Base-by-base conservation (phyloP, 2,797 vertebrate species). In the Limnodromus scolopaceus region DNA sequence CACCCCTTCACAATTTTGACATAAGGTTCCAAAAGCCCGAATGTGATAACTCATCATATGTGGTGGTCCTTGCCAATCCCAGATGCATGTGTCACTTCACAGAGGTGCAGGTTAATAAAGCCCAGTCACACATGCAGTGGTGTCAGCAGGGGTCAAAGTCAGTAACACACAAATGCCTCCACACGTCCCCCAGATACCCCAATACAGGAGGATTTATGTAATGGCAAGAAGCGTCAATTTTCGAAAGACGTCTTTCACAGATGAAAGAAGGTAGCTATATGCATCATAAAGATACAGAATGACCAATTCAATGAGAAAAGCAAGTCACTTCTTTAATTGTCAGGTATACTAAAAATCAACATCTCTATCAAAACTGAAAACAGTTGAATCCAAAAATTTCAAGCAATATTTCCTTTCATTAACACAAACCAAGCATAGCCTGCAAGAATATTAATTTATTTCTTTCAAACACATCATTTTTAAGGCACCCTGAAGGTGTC, bases 381-480 rank as follows among this genome's bases (percentile, higher is more conserved):
- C 46, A 87, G 68, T 68, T 66, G 63, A 82, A 81, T 89, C 71
- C 15, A 96, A 96, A 92, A 95, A 93, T 24, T 82, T 75, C 95
- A 51, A 95, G 39, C 48, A 91, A 36, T 87, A 94, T 94, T 97
- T 94, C 96, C 86, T 97, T 97, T 97, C 93, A 97, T 84, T 94
- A 97, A 87, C 55, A 97, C 76, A 96, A 96, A 58, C 86, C 81
- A 96, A 94, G 79, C 45, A 65, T 27, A 88, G 77, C 66, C 24
- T 84, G 61, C 25, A 94, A 94, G 93, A 96, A 94, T 90, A 89
- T 78, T 95, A 61, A 90, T 91, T 96, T 97, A 84, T 94, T 97
- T 96, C 94, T 93, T 97, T 97, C 94, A 95, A 93, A 93, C 30
- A 84, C 88, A 93, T 96, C 79, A 94, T 96, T 97, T 96, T 97